phyloP scores from a whole-genome alignment of 2,113 vertebrate genomes.

The Saccopteryx leptura region DNA sequence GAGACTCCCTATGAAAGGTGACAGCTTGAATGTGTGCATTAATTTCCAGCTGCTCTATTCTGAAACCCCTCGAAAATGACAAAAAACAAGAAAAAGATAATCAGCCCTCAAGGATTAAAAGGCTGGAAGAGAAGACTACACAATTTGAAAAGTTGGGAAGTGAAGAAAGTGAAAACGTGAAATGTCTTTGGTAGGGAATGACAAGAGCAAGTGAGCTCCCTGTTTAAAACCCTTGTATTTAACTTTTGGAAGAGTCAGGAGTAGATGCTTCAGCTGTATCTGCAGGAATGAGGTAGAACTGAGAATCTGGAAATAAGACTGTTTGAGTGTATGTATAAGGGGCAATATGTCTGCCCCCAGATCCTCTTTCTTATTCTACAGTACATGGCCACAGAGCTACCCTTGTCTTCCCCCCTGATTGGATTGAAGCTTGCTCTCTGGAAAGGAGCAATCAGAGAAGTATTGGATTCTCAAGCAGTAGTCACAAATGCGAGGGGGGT shows the following conservation, averaged over 20 bases:
- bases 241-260: background rate
- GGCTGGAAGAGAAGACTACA: background rate
- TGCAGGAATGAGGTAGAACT: background rate
- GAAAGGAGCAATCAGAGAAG: background rate
- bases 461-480: background rate
- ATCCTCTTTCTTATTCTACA: background rate
- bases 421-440: background rate
- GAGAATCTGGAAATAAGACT: background rate
- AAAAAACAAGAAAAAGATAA: background rate
- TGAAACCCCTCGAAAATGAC: background rate
- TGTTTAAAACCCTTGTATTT: background rate
- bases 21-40: background rate
- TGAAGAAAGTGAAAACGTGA: background rate
- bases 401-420: background rate
- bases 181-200: background rate
- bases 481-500: background rate
- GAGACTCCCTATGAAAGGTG: background rate
- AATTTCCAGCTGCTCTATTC: background rate
- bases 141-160: conserved; percentile 31
- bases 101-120: background rate
- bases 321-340: background rate
- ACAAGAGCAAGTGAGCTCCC: background rate
- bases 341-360: too few relatives aligned
- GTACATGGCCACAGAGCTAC: background rate
- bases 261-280: background rate